Base-by-base conservation (phyloP, 1,140 invertebrate genomes). In the Drosophila ananassae region DNA sequence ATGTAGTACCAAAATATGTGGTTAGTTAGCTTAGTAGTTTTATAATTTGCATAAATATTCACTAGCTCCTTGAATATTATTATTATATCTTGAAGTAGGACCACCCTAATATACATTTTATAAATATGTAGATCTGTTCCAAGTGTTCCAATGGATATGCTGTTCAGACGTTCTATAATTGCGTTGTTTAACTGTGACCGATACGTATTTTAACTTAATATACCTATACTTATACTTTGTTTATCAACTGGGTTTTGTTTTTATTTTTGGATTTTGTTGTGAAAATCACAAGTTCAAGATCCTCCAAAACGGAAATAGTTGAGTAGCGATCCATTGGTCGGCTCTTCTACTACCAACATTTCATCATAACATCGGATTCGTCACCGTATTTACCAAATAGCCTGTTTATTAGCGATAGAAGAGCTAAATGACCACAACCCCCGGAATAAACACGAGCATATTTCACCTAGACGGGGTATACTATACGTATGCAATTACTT, bases 181-280 rank as follows among this genome's bases (percentile, higher is more conserved):
- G 62, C 62, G 62, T 41, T 55, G 62, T 28, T 66, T 46, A 53
- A 68, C 64, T 66, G 51, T 32, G 63, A 39, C 41, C 44, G 52
- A 68, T 57, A 69, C 52, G 25, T 37, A 61, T 50, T 59, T 58
- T 48, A 24, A 37, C 22, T 59, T 25, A 24, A 47, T 51, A 34
- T 30, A 48, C 22, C 30, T 25, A 47, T 25, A 58, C 44, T 69
- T 28, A n/a, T 4, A 47, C 3, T 47, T 24, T 47, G 44, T 47
- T 47, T 47, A 47, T 22, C 44, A 21, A 24, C 9, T 47, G 10
- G 12, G 44, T 47, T 44, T 66, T 17, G 17, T 17, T 17, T 17
- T 17, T 17, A 17, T 17, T 17, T 17, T 17, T 17, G 17, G 17
- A 17, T 17, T 17, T 46, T 67, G 63, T 52, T 67, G 13, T 48